These are phyloP conservation scores for Excalfactoria chinensis DNA, from an alignment of 2,113 vertebrate genomes.

Conservation along the genomic window DNA sequence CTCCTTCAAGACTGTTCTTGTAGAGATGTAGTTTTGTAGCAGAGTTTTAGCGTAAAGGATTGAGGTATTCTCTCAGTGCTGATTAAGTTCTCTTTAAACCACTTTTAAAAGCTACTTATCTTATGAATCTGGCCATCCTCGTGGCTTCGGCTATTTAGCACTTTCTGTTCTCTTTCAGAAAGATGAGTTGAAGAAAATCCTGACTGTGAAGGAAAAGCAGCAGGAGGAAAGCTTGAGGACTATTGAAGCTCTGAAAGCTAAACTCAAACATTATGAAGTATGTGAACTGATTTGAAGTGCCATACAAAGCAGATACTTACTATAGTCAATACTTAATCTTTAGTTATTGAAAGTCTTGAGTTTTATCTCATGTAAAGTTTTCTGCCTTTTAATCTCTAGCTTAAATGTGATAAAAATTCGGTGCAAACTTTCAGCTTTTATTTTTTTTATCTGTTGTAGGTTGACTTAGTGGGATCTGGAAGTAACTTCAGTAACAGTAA, in stretches of 20 bases:
- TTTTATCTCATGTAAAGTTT: not conserved
- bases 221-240: slow-evolving; percentile 87
- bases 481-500: slow-evolving; percentile 71
- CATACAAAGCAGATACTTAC: not conserved
- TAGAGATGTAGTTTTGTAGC: not conserved
- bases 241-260: slow-evolving; percentile 89
- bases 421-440: not conserved
- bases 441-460: slow-evolving; percentile 50
- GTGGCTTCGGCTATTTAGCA: not conserved
- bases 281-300: slow-evolving; percentile 4
- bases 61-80: not conserved
- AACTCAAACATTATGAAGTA: slow-evolving; percentile 89
- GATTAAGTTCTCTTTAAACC: not conserved
- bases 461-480: slow-evolving; percentile 69
- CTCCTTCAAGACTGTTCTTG: not conserved
- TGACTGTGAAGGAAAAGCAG: slow-evolving; percentile 86
- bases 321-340: not conserved
- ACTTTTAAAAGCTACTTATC: not conserved
- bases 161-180: slow-evolving; percentile 77
- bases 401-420: not conserved
- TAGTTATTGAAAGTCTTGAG: not conserved
- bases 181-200: slow-evolving; percentile 87
- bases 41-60: not conserved
- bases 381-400: not conserved
- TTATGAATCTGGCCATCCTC: not conserved